phyloP scores from a whole-genome alignment of 2,113 vertebrate genomes.

The Dromiciops gliroides region DNA sequence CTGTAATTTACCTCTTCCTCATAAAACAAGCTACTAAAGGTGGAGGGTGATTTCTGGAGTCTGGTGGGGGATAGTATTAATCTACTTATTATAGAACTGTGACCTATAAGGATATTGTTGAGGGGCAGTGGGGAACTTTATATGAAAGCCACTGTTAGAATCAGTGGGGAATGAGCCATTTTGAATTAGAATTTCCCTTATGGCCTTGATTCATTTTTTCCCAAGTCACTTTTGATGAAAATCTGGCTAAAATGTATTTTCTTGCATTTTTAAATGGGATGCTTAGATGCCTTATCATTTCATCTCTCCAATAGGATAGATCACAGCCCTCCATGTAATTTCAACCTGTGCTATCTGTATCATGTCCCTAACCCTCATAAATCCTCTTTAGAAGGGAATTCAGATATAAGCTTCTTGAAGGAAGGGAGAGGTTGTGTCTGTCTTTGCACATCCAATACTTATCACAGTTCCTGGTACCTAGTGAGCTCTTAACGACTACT shows the following conservation, averaged over 20 bases:
- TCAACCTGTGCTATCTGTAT: not conserved
- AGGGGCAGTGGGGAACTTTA: not conserved
- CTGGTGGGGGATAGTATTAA: not conserved
- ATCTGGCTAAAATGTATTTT: not conserved
- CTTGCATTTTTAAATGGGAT: not conserved
- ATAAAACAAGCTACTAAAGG: conserved; percentile 43
- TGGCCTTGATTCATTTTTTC: not conserved
- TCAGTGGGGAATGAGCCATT: not conserved
- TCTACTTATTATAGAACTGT: not conserved
- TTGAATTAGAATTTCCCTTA: not conserved
- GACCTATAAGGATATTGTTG: not conserved
- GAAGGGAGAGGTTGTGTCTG: not conserved
- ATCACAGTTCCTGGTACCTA: not conserved
- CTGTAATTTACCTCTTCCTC: conserved; percentile 62
- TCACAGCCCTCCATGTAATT: too few species aligned
- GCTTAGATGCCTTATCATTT: not conserved
- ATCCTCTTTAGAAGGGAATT: not conserved
- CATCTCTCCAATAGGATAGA: not conserved
- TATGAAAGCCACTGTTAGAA: not conserved
- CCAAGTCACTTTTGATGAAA: not conserved
- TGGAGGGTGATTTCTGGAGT: not conserved
- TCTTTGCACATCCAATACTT: not conserved
- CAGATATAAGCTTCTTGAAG: not conserved
- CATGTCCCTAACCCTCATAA: not conserved
- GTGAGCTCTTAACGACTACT: not conserved